Conservation (phyloP, 2,113 vertebrate genomes). For the Anguilla rostrata region DNA sequence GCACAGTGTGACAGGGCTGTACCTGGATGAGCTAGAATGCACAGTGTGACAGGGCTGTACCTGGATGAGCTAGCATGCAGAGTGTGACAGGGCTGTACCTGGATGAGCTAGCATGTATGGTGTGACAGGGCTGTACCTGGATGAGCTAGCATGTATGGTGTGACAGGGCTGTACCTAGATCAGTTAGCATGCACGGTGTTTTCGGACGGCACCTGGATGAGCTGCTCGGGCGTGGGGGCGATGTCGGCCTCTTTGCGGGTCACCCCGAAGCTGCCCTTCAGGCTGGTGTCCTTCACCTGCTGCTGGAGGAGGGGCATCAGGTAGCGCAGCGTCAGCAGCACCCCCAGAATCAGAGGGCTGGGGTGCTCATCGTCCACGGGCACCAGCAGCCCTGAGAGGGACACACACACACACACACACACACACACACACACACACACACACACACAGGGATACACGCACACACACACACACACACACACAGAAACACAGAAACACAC, state of each 20-base stretch:
- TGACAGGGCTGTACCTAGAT: not conserved
- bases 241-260: slow-evolving; percentile 90
- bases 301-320: slow-evolving; percentile 92
- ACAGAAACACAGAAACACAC: no score
- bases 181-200: not conserved
- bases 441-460: no score
- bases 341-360: slow-evolving; percentile 86
- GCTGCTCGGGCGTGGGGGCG: slow-evolving; percentile 85
- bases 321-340: slow-evolving; percentile 88
- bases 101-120: no score
- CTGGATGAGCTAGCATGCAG: slow-evolving; percentile 50
- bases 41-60: slow-evolving; percentile 53
- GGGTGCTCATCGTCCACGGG: slow-evolving; percentile 85
- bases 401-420: not conserved
- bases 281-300: slow-evolving; percentile 88
- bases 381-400: slow-evolving; percentile 77
- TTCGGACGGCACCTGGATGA: slow-evolving; percentile 79
- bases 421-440: no score
- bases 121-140: not conserved
- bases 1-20: not conserved
- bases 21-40: not conserved
- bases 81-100: no score
- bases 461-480: no score
- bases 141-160: not conserved
- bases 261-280: slow-evolving; percentile 96